phyloP scores from a whole-genome alignment of 23 tunicate species.

The Phallusia fumigata region DNA sequence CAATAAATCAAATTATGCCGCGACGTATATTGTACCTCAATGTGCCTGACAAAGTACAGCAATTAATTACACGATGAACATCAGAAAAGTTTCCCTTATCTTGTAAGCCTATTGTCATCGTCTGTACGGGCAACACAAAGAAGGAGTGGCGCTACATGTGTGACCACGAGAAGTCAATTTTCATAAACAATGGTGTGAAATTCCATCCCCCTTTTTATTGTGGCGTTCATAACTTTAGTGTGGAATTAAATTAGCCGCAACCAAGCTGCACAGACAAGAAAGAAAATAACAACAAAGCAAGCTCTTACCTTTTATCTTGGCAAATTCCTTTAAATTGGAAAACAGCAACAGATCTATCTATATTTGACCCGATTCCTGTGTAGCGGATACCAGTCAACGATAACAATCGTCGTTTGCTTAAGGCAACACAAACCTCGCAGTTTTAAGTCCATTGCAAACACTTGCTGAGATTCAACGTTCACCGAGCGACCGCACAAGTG shows the following conservation, averaged over 20 bases:
- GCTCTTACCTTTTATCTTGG: background rate
- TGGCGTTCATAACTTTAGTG: background rate
- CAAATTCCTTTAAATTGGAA: background rate
- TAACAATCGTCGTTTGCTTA: background rate
- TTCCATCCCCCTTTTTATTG: background rate
- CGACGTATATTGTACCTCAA: background rate
- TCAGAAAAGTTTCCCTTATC: background rate
- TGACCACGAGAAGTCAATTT: background rate
- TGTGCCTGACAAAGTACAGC: background rate
- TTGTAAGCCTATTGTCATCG: background rate
- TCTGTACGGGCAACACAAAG: background rate
- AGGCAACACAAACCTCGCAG: conserved; percentile 2
- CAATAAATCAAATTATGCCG: background rate
- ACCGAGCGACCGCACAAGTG: conserved; percentile 9
- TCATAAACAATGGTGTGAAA: background rate
- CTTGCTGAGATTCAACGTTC: background rate
- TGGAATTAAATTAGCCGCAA: background rate
- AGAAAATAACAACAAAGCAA: background rate
- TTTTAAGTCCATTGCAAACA: conserved; percentile 9
- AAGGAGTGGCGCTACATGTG: background rate
- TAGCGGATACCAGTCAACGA: background rate
- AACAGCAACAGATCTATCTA: background rate
- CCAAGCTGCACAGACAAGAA: background rate
- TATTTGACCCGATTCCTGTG: background rate
- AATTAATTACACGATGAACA: background rate